Evolutionary conservation across 2,113 vertebrate genomes (phyloP), one percentile per base, ranked within the genome.

Genomic region (Phoxinus phoxinus): DNA sequence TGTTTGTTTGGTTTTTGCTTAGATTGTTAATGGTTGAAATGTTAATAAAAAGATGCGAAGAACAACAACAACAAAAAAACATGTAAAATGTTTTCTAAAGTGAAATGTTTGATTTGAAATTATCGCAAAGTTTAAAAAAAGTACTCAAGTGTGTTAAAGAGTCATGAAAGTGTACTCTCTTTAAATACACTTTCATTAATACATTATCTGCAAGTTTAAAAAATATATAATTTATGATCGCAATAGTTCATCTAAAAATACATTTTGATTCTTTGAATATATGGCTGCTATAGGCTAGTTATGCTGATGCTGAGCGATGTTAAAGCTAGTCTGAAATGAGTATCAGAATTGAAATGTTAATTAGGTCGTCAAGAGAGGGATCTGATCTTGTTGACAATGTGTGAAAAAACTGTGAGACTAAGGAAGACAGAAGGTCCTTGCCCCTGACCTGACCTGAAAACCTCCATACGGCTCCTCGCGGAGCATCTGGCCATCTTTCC

Each of bases 401-500:
- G 92, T 92, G 92, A 51, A 84, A 75, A 35, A 80, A 88, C 91
- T 92, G 90, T 90, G 87, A 89, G 88, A 90, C 93, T 93, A 88
- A 89, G 86, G 90, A 92, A 89, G 90, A 88, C 93, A 89, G 89
- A 76, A 91, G 91, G 88, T 92, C 90, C n/a, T 59, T 93, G 92
- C 86, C 91, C 92, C 91, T 83, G 91, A 90, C 91, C 91, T 92
- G 93, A 95, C 94, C 93, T 91, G 90, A 91, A 93, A 92, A 93
- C 91, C 92, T 91, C 92, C 91, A 92, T 91, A 89, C 89, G 91
- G 89, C 87, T 88, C 90, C 91, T 93, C 91, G 87, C 84, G 87
- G 87, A 92, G 91, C 90, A 90, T 91, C 69, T 84, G 86, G 75
- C 17, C 82, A 74, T 81, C 79, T 74, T 81, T 58, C 89, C 87